Percentiles rank a stretch among this genome's conserved stretches.
Evolutionary conservation across 2,888 invertebrate genomes (phyloP).

Genomic region (Lissonota sp.): DNA sequence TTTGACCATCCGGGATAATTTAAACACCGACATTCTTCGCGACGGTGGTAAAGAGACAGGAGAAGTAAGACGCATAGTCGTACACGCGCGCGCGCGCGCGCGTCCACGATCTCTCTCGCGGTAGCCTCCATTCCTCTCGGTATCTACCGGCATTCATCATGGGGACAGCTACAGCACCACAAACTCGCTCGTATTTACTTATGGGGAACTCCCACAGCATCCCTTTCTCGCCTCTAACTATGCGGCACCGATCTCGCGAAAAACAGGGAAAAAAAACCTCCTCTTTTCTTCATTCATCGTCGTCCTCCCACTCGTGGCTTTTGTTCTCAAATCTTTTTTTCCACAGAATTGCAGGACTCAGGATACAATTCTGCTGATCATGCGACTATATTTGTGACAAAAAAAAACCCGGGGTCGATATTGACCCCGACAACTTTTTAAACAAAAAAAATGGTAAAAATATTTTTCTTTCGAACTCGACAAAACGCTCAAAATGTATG

Average conservation of each 20-base stretch:
- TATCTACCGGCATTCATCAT: constrained; percentile 80
- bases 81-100: constrained; percentile 54
- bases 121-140: constrained; percentile 73
- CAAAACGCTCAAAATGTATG: too few relatives aligned
- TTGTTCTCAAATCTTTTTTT: not conserved
- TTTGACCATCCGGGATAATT: constrained; percentile 51
- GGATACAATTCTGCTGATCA: too few relatives aligned
- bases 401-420: too few relatives aligned
- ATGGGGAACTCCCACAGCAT: constrained; percentile 56
- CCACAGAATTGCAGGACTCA: too few relatives aligned
- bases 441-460: too few relatives aligned
- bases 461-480: too few relatives aligned
- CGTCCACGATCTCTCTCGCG: constrained; percentile 60
- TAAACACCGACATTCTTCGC: constrained; percentile 64
- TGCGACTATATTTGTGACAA: too few relatives aligned
- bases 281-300: constrained; percentile 2
- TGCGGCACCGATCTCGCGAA: not conserved
- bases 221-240: constrained; percentile 7
- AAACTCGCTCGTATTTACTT: constrained; percentile 35
- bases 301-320: not conserved
- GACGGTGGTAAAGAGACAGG: constrained; percentile 72
- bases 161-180: constrained; percentile 76
- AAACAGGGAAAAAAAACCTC: not conserved
- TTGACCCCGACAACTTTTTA: too few relatives aligned
- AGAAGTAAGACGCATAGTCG: constrained; percentile 77